Conservation (phyloP, 2,888 invertebrate genomes). For the Orthosia gothica region DNA sequence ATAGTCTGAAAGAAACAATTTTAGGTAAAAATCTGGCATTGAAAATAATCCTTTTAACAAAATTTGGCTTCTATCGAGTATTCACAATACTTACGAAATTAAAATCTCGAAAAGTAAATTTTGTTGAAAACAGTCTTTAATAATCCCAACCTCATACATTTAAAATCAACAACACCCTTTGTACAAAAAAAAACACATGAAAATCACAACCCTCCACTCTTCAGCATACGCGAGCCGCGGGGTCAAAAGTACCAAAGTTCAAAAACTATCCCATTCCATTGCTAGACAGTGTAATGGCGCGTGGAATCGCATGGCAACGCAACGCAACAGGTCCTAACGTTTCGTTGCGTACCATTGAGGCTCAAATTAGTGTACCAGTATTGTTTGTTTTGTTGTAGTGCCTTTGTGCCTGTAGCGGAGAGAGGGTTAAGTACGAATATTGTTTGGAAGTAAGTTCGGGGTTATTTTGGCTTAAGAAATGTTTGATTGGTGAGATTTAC, state of each 20-base stretch:
- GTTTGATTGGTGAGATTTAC: conserved; percentile 26
- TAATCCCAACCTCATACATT: too few relatives aligned
- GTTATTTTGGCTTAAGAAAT: conserved; percentile 1
- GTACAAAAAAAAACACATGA: conserved; percentile 33
- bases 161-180: background rate
- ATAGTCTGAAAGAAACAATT: too few relatives aligned
- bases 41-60: too few relatives aligned
- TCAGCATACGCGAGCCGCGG: conserved; percentile 36
- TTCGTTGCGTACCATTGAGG: conserved; percentile 48
- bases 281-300: conserved; percentile 45
- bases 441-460: conserved; percentile 4
- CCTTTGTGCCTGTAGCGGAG: conserved; percentile 12
- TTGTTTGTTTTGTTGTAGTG: conserved; percentile 40
- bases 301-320: conserved; percentile 45
- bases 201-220: conserved; percentile 43
- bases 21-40: too few relatives aligned
- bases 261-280: conserved; percentile 54
- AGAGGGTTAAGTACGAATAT: conserved; percentile 11
- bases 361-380: conserved; percentile 57
- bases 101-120: too few relatives aligned
- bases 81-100: too few relatives aligned
- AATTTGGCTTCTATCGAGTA: too few relatives aligned
- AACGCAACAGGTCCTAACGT: conserved; percentile 65
- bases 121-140: too few relatives aligned
- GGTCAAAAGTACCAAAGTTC: conserved; percentile 59